Evolutionary conservation across 92 coral and sea anemone species (phyloP).

Genomic region (Bergia puertoricense): DNA sequence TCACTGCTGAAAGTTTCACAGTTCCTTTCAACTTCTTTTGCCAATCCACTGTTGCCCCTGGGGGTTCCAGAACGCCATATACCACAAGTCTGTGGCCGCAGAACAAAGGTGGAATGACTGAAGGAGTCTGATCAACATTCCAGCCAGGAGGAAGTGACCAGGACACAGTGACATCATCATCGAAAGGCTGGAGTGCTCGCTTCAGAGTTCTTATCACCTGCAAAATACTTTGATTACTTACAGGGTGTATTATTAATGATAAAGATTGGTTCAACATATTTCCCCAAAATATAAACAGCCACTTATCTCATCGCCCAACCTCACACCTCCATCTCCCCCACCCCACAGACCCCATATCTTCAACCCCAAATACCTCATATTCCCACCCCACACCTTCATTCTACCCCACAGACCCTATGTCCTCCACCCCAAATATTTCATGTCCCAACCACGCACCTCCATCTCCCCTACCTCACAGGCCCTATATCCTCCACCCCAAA

Average conservation of each 20-base stretch:
- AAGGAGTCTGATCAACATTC: not conserved
- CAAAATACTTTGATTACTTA: not conserved
- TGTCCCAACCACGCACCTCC: not conserved
- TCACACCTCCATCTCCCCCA: not conserved
- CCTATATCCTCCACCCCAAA: not conserved
- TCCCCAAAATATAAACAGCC: not conserved
- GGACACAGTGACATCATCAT: not conserved
- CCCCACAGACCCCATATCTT: not conserved
- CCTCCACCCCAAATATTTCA: not conserved
- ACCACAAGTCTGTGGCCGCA: not conserved
- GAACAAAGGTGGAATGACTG: not conserved
- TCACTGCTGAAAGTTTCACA: not conserved
- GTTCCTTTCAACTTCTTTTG: not conserved
- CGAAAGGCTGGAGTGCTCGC: not conserved
- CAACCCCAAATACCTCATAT: not conserved
- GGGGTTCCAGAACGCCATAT: not conserved
- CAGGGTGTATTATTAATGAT: not conserved
- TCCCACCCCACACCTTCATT: not conserved
- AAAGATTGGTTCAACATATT: not conserved
- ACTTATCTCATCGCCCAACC: not conserved
- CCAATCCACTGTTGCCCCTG: not conserved
- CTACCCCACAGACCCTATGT: not conserved
- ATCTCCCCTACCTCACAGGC: not conserved
- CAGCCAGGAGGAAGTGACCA: constrained; percentile 8
- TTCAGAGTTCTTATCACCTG: constrained; percentile 9